Evolutionary conservation across 1,140 invertebrate species (phyloP).

Genomic region (Neocloeon triangulifer): DNA sequence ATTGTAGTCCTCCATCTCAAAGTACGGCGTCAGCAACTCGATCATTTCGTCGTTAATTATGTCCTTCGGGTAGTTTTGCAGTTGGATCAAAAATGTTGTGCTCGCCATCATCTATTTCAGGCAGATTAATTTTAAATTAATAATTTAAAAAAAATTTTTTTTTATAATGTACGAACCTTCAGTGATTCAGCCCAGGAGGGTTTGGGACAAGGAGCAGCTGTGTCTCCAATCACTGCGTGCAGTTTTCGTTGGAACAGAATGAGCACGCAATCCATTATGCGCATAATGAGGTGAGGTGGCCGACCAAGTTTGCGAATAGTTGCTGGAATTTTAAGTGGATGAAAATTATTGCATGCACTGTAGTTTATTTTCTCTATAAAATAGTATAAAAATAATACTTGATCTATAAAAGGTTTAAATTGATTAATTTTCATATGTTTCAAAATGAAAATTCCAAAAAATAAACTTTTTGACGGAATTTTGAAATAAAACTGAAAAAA

Average conservation of each 20-base stretch:
- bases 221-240: conserved; percentile 57
- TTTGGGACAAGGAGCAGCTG: conserved; percentile 60
- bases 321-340: conserved; percentile 27
- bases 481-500: too few relatives aligned
- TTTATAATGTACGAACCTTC: conserved; percentile 33
- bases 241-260: conserved; percentile 79
- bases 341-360: too few relatives aligned
- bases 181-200: conserved; percentile 88
- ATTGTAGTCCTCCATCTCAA: conserved; percentile 86
- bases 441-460: too few relatives aligned
- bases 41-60: conserved; percentile 95
- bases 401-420: too few relatives aligned
- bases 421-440: too few relatives aligned
- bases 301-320: conserved; percentile 83
- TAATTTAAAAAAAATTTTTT: not conserved
- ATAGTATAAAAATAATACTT: too few relatives aligned
- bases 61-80: conserved; percentile 92
- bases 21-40: conserved; percentile 75
- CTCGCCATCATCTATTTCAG: conserved; percentile 71
- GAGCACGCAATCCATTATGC: conserved; percentile 92
- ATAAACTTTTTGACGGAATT: too few relatives aligned
- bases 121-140: not conserved
- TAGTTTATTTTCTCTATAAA: too few relatives aligned
- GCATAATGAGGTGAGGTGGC: conserved; percentile 90
- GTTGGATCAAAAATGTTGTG: conserved; percentile 74